phyloP scores from a whole-genome alignment of 2,797 vertebrate species.

The Lophotriccus pileatus region DNA sequence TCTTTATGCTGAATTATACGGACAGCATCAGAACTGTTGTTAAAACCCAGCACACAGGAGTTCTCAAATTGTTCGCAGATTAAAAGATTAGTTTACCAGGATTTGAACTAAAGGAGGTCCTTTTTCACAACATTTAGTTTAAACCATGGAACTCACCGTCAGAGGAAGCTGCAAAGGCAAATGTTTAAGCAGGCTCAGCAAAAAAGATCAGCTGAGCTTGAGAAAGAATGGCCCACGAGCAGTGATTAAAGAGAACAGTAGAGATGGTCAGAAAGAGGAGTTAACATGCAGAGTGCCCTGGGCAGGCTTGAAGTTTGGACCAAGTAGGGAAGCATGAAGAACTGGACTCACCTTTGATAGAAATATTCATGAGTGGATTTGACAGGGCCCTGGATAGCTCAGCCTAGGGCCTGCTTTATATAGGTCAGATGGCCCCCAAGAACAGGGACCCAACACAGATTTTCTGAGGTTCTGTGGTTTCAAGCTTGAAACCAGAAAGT shows the following conservation, averaged over 20 bases:
- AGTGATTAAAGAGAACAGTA: not conserved
- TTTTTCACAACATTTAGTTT: not conserved
- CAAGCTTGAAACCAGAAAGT: not conserved
- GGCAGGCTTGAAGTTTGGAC: not conserved
- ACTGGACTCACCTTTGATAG: not conserved
- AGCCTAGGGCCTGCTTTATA: not conserved
- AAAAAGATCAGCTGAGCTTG: not conserved
- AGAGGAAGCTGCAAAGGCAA: not conserved
- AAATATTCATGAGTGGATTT: not conserved
- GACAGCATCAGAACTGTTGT: not conserved
- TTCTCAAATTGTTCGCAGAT: not conserved
- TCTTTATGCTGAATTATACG: not conserved
- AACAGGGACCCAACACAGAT: not conserved
- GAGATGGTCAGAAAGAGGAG: not conserved
- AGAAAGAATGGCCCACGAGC: not conserved
- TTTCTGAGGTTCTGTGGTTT: not conserved
- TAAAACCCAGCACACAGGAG: not conserved
- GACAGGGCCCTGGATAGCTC: not conserved
- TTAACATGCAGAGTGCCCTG: not conserved
- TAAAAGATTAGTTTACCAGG: not conserved
- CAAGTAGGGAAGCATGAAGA: not conserved
- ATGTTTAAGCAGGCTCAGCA: not conserved
- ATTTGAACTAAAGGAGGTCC: not conserved
- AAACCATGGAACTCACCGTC: not conserved
- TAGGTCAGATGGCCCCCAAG: not conserved